Conservation (phyloP, 2,888 invertebrate genomes). For the Scaptomyza tumidula region DNA sequence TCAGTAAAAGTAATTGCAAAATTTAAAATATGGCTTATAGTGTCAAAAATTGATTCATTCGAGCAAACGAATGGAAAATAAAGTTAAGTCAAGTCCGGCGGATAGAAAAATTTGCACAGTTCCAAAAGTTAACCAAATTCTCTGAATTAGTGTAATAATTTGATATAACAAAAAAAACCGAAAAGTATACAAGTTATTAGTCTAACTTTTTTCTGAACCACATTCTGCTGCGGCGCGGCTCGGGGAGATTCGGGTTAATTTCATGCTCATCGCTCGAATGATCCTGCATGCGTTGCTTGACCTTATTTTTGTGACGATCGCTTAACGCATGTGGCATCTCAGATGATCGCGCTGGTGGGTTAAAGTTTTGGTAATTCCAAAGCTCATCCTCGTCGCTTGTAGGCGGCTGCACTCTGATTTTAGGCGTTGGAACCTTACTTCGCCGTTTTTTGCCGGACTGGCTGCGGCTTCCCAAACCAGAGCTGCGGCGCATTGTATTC, state of each 20-base stretch:
- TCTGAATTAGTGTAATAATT: no score
- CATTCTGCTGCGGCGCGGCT: constrained; percentile 43
- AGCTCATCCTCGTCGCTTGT: constrained; percentile 29
- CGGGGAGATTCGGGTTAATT: constrained; percentile 14
- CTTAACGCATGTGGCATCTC: constrained; percentile 31
- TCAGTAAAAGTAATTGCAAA: no score
- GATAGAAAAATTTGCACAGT: no score
- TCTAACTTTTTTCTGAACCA: not conserved
- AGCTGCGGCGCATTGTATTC: constrained; percentile 72
- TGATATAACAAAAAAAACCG: no score
- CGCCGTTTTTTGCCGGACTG: constrained; percentile 64
- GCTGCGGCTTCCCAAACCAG: constrained; percentile 70
- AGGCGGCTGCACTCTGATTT: not conserved
- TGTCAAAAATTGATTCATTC: no score
- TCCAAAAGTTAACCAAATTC: no score
- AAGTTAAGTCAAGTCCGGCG: no score
- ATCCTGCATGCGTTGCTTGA: not conserved
- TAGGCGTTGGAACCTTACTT: constrained; percentile 52
- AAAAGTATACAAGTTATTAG: no score
- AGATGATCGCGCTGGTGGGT: constrained; percentile 48
- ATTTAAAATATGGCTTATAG: no score
- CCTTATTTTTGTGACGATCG: constrained; percentile 2
- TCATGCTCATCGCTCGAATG: constrained; percentile 2
- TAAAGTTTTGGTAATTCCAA: constrained; percentile 39
- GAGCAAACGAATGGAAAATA: no score